Conservation (phyloP, 1,140 invertebrate genomes). For the Trichoplusia ni region DNA sequence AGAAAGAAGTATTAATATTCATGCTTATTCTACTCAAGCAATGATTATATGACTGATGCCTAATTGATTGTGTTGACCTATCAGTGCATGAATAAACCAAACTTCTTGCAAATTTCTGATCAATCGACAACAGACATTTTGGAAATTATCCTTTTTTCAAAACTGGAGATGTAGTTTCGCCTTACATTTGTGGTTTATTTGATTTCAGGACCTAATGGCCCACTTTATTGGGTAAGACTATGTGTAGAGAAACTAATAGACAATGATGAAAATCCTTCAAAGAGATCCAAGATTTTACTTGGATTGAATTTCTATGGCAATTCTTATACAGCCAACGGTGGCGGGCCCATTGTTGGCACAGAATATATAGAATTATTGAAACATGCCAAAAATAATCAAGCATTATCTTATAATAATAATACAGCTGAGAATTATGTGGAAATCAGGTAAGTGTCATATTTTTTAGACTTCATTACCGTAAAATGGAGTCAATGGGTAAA, state of each 20-base stretch:
- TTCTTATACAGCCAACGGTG: constrained; percentile 89
- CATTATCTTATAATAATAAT: constrained; percentile 88
- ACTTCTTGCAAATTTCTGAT: too few relatives aligned
- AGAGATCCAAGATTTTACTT: constrained; percentile 90
- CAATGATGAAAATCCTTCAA: constrained; percentile 80
- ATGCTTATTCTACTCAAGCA: background rate
- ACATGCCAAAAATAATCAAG: constrained; percentile 85
- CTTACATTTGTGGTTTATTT: too few relatives aligned
- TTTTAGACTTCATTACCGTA: background rate
- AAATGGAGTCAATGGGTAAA: background rate
- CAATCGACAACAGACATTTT: too few relatives aligned
- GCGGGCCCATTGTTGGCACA: constrained; percentile 89
- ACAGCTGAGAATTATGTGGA: constrained; percentile 94
- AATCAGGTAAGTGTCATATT: constrained; percentile 86
- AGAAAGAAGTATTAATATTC: too few relatives aligned
- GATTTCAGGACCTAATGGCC: constrained; percentile 90
- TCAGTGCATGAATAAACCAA: too few relatives aligned
- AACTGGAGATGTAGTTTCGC: too few relatives aligned
- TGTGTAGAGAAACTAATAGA: constrained; percentile 89
- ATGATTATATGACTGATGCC: too few relatives aligned
- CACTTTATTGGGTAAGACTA: constrained; percentile 90
- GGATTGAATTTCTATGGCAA: constrained; percentile 98
- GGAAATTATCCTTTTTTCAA: too few relatives aligned
- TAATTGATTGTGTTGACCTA: too few relatives aligned
- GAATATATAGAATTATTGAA: constrained; percentile 89